Evolutionary conservation across 2,888 invertebrate species (phyloP).

Genomic region (Rhyacophila evoluta): DNA sequence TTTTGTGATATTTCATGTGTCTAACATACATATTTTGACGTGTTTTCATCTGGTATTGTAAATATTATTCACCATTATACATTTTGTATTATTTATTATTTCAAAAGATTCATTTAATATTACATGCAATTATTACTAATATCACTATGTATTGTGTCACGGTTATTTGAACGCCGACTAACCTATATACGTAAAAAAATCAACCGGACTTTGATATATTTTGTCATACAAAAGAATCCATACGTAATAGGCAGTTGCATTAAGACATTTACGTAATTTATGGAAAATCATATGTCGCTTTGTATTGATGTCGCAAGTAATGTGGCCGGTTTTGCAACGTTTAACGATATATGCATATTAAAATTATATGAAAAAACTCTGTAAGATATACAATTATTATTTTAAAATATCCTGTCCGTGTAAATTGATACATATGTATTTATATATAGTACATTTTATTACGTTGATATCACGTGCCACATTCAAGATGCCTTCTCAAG

Average conservation of each 20-base stretch:
- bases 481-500: too few relatives aligned
- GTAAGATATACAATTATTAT: too few relatives aligned
- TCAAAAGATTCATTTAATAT: neutral
- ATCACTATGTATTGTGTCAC: conserved; percentile 45
- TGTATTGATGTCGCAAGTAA: neutral
- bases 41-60: neutral
- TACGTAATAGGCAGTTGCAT: conserved; percentile 2
- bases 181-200: conserved; percentile 32
- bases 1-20: neutral
- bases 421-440: too few relatives aligned
- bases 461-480: too few relatives aligned
- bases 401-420: too few relatives aligned
- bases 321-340: conserved; percentile 23
- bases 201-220: conserved; percentile 34
- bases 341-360: too few relatives aligned
- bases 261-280: neutral
- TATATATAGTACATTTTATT: too few relatives aligned
- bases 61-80: neutral
- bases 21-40: neutral
- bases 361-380: too few relatives aligned
- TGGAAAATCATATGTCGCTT: conserved; percentile 5
- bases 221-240: conserved; percentile 23
- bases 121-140: conserved; percentile 23
- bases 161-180: conserved; percentile 49
- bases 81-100: neutral